Base-by-base conservation (phyloP, 2,888 invertebrate genomes). In the Tetrapedia diversipes region DNA sequence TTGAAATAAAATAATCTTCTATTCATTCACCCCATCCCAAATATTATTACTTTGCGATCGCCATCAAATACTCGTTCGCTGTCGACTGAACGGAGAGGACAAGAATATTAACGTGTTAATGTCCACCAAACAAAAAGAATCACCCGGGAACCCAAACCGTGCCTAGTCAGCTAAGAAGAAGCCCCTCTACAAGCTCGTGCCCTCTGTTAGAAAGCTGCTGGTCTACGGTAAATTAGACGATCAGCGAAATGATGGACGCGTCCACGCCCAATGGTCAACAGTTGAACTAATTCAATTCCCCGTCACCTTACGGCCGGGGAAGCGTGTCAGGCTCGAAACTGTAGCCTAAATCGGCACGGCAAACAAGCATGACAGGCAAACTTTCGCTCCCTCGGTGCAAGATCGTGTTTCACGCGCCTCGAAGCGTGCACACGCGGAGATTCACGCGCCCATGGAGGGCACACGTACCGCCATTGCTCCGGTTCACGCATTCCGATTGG, bases 401-500 rank as follows among this genome's bases (percentile, higher is more conserved):
- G 45, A 37, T 45, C 56, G 57, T 53, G 49, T 41, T 65, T 71
- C 24, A 57, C 53, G 53, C 34, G 43, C 54, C 49, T 39, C 32
- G 29, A 24, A 45, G 29, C 19, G 19, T 19, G n/a, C 37, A 19
- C 56, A 32, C 56, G 24, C 11, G 16, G 10, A 41, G 54, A 64
- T 64, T 43, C 14, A 16, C 56, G 39, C 43, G 39, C n/a, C 54
- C 22, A 60, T 60, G 43, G 66, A 54, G 16, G 32, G 37, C 47
- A 16, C 19, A n/a, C 27, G 53, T 34, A 61, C 80, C n/a, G 80
- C 78, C 81, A 74, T 80, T 60, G 51, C 70, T 73, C 69, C 51
- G 53, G 43, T 67, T 56, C 59, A 37, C 51, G 66, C 72, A 71
- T 73, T 80, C 75, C 76, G 59, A 83, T 83, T 85, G 83, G 82